Percentiles rank a stretch among this genome's conserved stretches.
Conservation (phyloP, 2,797 vertebrate genomes). For the Rachycentron canadum region DNA sequence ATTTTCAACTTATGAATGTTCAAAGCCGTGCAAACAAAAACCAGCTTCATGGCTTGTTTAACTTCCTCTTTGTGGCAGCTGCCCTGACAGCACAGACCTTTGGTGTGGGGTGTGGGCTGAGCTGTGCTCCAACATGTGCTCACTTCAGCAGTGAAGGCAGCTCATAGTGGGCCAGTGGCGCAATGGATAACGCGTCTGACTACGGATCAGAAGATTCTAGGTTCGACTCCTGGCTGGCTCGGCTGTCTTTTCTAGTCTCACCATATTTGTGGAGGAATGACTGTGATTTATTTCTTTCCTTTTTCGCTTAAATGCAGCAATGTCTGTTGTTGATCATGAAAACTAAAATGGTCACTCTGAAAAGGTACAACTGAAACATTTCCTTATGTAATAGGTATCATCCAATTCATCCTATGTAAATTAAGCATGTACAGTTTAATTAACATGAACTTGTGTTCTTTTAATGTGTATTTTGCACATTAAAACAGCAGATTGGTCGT, state of each 20-base stretch:
- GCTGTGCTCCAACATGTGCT: neutral
- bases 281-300: neutral
- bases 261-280: neutral
- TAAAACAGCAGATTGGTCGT: neutral
- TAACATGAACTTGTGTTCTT: too few relatives aligned
- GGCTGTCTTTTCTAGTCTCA: accelerated
- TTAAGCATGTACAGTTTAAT: too few relatives aligned
- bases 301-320: neutral
- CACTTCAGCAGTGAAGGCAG: accelerated
- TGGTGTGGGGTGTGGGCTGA: conserved; percentile 41
- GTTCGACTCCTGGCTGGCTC: conserved; percentile 81
- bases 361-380: neutral
- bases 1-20: neutral
- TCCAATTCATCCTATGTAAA: too few relatives aligned
- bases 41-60: conserved; percentile 3
- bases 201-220: conserved; percentile 82
- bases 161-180: conserved; percentile 61
- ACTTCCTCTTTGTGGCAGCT: neutral
- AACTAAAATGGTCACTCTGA: neutral
- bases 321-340: neutral
- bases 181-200: conserved; percentile 82
- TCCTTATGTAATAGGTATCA: too few relatives aligned
- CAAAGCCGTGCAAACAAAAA: conserved; percentile 14
- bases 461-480: neutral
- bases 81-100: neutral